Evolutionary conservation across 64 coral and sea anemone species (phyloP).

Genomic region (Stichodactyla helianthus): DNA sequence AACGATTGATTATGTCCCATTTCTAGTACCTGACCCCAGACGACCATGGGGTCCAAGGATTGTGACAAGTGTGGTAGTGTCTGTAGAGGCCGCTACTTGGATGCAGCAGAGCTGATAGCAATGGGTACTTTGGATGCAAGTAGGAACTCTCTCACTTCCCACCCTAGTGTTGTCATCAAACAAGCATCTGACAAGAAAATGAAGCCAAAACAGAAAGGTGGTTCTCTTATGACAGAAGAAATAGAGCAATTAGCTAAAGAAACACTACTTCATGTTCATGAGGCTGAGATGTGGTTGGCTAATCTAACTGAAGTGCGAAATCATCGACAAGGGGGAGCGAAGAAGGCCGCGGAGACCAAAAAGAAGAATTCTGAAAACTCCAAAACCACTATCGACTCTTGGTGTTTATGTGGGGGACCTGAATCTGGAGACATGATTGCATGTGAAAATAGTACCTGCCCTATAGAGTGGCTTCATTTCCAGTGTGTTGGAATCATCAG

Average conservation of each 20-base stretch:
- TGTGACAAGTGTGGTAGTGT: conserved; percentile 29
- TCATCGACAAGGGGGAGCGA: not conserved
- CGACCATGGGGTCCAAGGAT: conserved; percentile 41
- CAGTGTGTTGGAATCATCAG: not conserved
- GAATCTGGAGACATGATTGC: conserved; percentile 38
- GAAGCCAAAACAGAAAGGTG: conserved; percentile 17
- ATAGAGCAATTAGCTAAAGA: no score
- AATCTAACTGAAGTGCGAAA: not conserved
- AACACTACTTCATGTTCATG: not conserved
- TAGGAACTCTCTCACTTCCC: conserved; percentile 16
- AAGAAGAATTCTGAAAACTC: not conserved
- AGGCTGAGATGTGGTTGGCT: not conserved
- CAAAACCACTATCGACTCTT: not conserved
- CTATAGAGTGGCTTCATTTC: conserved; percentile 38
- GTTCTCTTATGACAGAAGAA: not conserved
- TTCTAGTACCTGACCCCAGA: conserved; percentile 37
- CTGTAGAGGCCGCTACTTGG: conserved; percentile 43
- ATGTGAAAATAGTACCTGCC: conserved; percentile 27
- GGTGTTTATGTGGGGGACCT: not conserved
- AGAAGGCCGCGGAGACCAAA: not conserved
- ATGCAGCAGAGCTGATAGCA: conserved; percentile 32
- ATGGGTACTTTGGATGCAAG: conserved; percentile 29
- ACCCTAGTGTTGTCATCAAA: conserved; percentile 31
- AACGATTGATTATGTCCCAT: conserved; percentile 11
- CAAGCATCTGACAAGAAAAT: conserved; percentile 17